phyloP scores from a whole-genome alignment of 2,113 vertebrate genomes.

The Nannobrachium achirus region DNA sequence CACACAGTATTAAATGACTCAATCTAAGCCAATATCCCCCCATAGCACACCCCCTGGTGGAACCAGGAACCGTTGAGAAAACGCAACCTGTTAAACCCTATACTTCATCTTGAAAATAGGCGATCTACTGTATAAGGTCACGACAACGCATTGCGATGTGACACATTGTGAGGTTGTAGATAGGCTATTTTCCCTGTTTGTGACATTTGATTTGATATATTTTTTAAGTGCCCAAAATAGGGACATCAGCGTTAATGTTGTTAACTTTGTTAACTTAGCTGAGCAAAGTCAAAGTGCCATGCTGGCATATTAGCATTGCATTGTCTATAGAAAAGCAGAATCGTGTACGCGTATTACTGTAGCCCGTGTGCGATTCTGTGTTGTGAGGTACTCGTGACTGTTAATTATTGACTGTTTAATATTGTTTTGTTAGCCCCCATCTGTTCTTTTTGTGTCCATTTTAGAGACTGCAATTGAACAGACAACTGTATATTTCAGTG shows the following conservation, averaged over 20 bases:
- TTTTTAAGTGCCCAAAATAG: too few relatives aligned
- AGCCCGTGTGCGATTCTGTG: background rate
- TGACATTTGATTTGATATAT: too few relatives aligned
- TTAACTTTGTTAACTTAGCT: background rate
- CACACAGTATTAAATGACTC: slow-evolving; percentile 15
- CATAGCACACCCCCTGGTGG: background rate
- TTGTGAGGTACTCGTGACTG: background rate
- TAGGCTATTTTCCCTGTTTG: background rate
- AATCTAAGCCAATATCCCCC: background rate
- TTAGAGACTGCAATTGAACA: slow-evolving; percentile 3
- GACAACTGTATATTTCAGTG: background rate
- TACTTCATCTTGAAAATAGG: too few relatives aligned
- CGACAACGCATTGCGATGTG: too few relatives aligned
- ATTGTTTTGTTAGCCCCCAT: background rate
- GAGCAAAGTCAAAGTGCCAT: background rate
- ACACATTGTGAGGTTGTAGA: background rate
- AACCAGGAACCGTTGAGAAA: background rate
- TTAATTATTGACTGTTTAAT: slow-evolving; percentile 23
- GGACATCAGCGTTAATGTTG: too few relatives aligned
- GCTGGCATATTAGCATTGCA: slow-evolving; percentile 5
- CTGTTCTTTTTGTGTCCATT: background rate
- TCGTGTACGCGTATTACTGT: background rate
- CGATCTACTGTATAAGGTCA: too few relatives aligned
- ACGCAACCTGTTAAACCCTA: too few relatives aligned
- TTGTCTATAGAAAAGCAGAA: background rate